A percentile compares a stretch with the other conserved stretches of the same genome.
Evolutionary conservation across 2,797 vertebrate genomes (phyloP).

Genomic region (Lacerta bilineata): DNA sequence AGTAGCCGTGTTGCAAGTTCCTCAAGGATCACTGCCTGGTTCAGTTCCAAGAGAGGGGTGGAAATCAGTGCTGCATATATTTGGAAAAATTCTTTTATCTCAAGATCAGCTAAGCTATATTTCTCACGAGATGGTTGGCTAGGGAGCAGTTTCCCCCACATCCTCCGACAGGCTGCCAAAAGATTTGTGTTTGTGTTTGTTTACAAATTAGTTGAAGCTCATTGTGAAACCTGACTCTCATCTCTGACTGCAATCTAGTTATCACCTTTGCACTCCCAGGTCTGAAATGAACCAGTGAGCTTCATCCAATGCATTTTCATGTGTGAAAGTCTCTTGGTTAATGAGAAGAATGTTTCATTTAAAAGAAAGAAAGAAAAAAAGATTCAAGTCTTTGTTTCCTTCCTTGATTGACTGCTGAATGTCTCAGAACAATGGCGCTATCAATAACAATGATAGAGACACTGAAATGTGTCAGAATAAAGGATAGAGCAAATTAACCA

Average conservation of each 20-base stretch:
- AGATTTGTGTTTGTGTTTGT: slow-evolving; percentile 10
- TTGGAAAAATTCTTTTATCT: slow-evolving; percentile 38
- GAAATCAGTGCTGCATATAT: slow-evolving; percentile 23
- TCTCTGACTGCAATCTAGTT: not conserved
- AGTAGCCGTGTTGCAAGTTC: not conserved
- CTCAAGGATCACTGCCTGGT: not conserved
- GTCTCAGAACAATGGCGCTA: slow-evolving; percentile 59
- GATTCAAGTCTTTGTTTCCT: slow-evolving; percentile 46
- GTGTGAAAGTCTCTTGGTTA: slow-evolving; percentile 46
- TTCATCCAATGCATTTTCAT: slow-evolving; percentile 40
- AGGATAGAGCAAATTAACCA: slow-evolving; percentile 59
- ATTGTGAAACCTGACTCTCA: too few relatives aligned
- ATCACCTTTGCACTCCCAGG: not conserved
- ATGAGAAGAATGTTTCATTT: slow-evolving; percentile 54
- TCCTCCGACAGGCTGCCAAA: slow-evolving; percentile 47
- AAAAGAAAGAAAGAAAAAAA: not conserved
- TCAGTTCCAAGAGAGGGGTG: not conserved
- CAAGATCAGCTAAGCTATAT: slow-evolving; percentile 6
- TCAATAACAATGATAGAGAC: slow-evolving; percentile 59
- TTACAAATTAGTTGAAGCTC: too few relatives aligned
- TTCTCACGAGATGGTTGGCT: slow-evolving; percentile 6
- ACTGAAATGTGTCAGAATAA: slow-evolving; percentile 58
- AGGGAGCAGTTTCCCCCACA: not conserved
- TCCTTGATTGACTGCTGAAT: slow-evolving; percentile 56
- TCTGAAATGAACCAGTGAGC: slow-evolving; percentile 36